Percentiles rank a stretch among this genome's conserved stretches.
Evolutionary conservation across 2,113 vertebrate genomes (phyloP).

Genomic region (Aegotheles bennettii): DNA sequence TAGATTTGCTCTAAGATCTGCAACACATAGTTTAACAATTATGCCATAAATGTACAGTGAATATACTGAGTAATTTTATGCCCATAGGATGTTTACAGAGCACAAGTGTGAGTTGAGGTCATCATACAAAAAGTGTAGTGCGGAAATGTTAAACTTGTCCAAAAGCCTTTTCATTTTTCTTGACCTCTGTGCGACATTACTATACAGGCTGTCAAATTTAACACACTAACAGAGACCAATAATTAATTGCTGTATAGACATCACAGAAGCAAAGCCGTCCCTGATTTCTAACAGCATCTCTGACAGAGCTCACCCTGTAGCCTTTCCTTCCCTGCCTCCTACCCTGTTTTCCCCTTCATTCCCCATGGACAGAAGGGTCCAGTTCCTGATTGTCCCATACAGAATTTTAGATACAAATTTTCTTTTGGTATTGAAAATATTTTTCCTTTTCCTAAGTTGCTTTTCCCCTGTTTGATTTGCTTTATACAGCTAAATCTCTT

Average conservation of each 20-base stretch:
- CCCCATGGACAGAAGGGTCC: background rate
- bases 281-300: background rate
- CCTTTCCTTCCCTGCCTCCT: background rate
- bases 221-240: background rate
- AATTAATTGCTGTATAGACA: background rate
- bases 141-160: background rate
- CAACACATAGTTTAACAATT: background rate
- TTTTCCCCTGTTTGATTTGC: background rate
- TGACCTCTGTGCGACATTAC: background rate
- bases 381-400: background rate
- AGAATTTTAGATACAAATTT: background rate
- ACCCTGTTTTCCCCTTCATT: background rate
- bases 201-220: background rate
- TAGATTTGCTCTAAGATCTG: background rate
- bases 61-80: background rate
- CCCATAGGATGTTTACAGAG: background rate
- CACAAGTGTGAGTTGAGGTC: background rate
- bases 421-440: background rate
- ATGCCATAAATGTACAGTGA: background rate
- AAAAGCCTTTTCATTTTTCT: background rate
- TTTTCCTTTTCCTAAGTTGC: background rate
- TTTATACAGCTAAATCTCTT: background rate
- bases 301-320: background rate
- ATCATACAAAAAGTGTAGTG: background rate
- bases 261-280: background rate